phyloP scores from a whole-genome alignment of 1,140 invertebrate species.

The Drosophila subpulchrella region DNA sequence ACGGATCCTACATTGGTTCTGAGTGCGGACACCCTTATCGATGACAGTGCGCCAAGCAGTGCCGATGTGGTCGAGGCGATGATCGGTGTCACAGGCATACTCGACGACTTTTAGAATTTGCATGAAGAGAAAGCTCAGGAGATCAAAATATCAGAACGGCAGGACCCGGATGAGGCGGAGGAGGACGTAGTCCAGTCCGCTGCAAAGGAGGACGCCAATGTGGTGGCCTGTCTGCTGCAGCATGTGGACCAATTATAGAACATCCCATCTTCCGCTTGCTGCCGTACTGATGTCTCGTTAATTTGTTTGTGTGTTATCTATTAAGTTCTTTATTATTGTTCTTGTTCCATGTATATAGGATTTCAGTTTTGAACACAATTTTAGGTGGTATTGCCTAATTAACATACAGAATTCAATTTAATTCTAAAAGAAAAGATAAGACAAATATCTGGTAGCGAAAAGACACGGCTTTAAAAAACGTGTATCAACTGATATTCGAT shows the following conservation, averaged over 20 bases:
- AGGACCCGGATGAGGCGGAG: slow-evolving; percentile 11
- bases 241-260: slow-evolving; percentile 70
- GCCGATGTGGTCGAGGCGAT: slow-evolving; percentile 73
- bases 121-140: slow-evolving; percentile 76
- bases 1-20: slow-evolving; percentile 37
- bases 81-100: slow-evolving; percentile 68
- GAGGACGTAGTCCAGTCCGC: slow-evolving; percentile 4
- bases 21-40: slow-evolving; percentile 61
- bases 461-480: too few relatives aligned
- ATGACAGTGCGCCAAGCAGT: slow-evolving; percentile 58
- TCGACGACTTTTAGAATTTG: slow-evolving; percentile 82
- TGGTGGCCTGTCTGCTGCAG: slow-evolving; percentile 61
- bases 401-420: too few relatives aligned
- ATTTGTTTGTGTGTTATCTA: slow-evolving; percentile 28
- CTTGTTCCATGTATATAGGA: background rate
- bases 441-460: too few relatives aligned
- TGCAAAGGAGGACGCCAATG: slow-evolving; percentile 38
- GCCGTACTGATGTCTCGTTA: background rate
- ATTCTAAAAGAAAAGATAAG: too few relatives aligned
- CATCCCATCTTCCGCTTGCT: background rate
- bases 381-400: too few relatives aligned
- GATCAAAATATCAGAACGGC: slow-evolving; percentile 15
- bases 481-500: background rate
- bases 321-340: background rate
- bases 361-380: background rate